Base-by-base conservation (phyloP, 1,140 invertebrate species). In the Mizuhopecten yessoensis region DNA sequence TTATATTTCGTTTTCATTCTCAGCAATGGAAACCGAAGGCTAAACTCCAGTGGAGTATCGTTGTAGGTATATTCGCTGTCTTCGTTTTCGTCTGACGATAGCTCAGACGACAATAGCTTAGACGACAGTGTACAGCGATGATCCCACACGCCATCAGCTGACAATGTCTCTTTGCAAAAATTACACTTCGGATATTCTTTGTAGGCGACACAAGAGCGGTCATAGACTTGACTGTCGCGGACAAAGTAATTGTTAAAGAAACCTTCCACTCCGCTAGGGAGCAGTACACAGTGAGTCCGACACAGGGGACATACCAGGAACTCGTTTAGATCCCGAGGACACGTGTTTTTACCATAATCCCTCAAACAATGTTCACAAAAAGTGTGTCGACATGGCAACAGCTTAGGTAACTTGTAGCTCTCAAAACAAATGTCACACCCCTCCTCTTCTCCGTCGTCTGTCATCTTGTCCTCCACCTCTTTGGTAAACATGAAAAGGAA, bases 171-270 rank as follows among this genome's bases (percentile, higher is more conserved):
- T 89, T 23, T 89, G 34, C 88, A 89, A 23, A 34, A 89, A n/a
- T 86, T 86, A 34, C 88, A 57, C 34, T 36, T 75, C 0, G 34
- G 86, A 15, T 87, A 34, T 0, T 34, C 0, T 87, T 34, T 87
- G 86, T n/a, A 34, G 20, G 86, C 23, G 20, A 34, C 5, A 34
- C 15, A 20, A 11, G 1, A 23, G 20, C 36, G 86, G 29, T 34
- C 86, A 87, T 5, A 9, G 34, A n/a, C 15, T 7, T 2, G 29
- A 34, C 13, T 34, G 17, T 34, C 86, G 9, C 15, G 42, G 33
- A 88, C 90, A 75, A 90, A 92, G 29, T 88, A 92, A 86, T 92
- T 92, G n/a, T 89, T 87, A 33, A 90, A 34, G 15, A 92, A 92
- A 15, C 89, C 89, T 34, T 45, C 45, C 39, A 90, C 89, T 0